phyloP scores from a whole-genome alignment of 2,797 vertebrate genomes.

The Onychomys leucogaster region DNA sequence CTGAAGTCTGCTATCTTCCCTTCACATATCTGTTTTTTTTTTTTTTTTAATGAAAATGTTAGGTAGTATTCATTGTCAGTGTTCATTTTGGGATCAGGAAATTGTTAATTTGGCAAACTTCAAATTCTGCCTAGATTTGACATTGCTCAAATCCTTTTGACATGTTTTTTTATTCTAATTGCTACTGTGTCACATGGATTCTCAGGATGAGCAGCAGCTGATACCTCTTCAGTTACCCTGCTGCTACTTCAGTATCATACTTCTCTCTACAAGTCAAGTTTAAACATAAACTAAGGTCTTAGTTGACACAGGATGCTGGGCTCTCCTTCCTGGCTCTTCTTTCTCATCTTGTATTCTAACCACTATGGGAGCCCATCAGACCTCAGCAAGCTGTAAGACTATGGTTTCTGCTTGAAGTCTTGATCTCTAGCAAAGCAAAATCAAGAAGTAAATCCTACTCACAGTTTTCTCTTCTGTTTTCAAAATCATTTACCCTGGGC shows the following conservation, averaged over 20 bases:
- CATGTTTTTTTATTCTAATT: background rate
- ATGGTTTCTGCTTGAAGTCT: background rate
- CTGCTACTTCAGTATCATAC: background rate
- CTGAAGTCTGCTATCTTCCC: background rate
- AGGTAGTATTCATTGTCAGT: background rate
- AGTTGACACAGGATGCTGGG: background rate
- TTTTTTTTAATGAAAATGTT: background rate
- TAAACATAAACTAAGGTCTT: background rate
- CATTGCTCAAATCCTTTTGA: background rate
- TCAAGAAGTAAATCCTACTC: background rate
- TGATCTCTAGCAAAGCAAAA: background rate
- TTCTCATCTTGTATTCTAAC: background rate
- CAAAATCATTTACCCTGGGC: background rate
- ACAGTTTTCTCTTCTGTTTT: background rate
- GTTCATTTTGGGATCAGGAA: background rate
- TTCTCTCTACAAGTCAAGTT: background rate
- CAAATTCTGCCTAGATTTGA: background rate
- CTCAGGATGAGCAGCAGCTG: background rate
- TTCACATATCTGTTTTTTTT: background rate
- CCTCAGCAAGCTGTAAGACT: background rate
- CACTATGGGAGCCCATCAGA: background rate
- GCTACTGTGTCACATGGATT: conserved; percentile 9
- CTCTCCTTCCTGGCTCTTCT: background rate
- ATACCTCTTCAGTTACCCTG: background rate
- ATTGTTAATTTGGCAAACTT: background rate